Evolutionary conservation across 2,888 invertebrate species (phyloP), one percentile per base, ranked within the genome.

Genomic region (Siphlonurus alternatus): DNA sequence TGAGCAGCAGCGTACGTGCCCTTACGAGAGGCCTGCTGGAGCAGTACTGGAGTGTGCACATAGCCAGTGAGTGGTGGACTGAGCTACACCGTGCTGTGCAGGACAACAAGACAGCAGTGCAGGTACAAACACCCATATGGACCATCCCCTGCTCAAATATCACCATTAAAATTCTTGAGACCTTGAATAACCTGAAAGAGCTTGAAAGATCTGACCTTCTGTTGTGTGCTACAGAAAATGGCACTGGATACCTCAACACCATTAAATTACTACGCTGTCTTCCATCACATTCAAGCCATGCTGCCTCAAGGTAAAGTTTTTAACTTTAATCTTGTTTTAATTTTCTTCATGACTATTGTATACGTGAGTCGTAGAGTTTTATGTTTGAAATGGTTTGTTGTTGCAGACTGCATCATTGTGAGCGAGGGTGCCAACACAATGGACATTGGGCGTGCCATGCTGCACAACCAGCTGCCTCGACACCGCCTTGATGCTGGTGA

Each of bases 391-490:
- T 2, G 19, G 20, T 25, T 2, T 62, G 38, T 38, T 5, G 38
- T 77, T 77, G 65, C 70, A 72, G 89, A 97, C 76, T 85, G 88
- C 2, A 84, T 97, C 19, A 92, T 98, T 66, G 90, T 96, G 25
- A 96, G 94, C 73, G 97, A 98, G 77, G 98, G 97, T 23, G 96
- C 97, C 51, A 97, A 97, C 76, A 98, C 97, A 0, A 98, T 98
- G 98, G 97, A 98, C 73, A 97, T 97, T 72, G 96, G 97, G 0
- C 81, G 97, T 60, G 86, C 93, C 0, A 84, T 96, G 77, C 77
- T 97, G 53, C 78, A 86, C n/a, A 94, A 96, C 74, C 82, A 82
- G 69, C 78, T 85, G 68, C 92, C 96, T 0, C 79, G 94, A 59
- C 94, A 93, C 73, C 82, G 96, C 66, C 79, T 97, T 2, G 97